Conservation (phyloP, 2,888 invertebrate genomes). For the Heliconius aoede region DNA sequence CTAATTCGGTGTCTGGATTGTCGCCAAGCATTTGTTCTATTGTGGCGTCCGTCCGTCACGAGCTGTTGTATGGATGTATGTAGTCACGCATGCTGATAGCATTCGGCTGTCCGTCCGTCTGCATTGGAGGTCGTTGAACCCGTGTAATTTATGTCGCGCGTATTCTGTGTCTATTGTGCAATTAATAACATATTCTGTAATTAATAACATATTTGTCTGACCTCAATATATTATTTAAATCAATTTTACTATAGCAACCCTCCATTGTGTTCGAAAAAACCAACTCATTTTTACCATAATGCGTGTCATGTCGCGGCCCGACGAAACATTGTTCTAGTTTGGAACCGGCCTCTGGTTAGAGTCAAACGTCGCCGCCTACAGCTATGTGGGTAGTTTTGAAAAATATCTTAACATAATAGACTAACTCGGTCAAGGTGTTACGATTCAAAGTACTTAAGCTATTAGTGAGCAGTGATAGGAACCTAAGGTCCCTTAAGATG, state of each 20-base stretch:
- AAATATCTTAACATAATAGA: slow-evolving; percentile 45
- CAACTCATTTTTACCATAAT: slow-evolving; percentile 29
- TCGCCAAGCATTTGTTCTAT: slow-evolving; percentile 79
- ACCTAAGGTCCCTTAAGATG: slow-evolving; percentile 54
- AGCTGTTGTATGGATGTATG: slow-evolving; percentile 56
- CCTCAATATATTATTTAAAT: slow-evolving; percentile 6
- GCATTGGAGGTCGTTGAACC: slow-evolving; percentile 67
- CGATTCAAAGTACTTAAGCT: slow-evolving; percentile 47
- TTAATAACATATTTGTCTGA: too few species aligned
- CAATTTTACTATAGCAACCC: slow-evolving; percentile 46
- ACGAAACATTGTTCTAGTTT: slow-evolving; percentile 35
- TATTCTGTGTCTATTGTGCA: slow-evolving; percentile 54
- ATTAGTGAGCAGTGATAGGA: slow-evolving; percentile 50
- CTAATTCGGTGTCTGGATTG: slow-evolving; percentile 78
- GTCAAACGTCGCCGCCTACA: slow-evolving; percentile 17
- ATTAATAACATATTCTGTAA: too few species aligned
- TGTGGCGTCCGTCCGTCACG: slow-evolving; percentile 66
- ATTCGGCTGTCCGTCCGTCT: slow-evolving; percentile 46
- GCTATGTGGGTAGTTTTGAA: slow-evolving; percentile 51
- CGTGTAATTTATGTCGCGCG: slow-evolving; percentile 61
- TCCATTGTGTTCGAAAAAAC: slow-evolving; percentile 34
- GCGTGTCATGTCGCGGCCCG: slow-evolving; percentile 23
- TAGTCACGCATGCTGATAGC: slow-evolving; percentile 62
- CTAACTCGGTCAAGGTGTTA: slow-evolving; percentile 67
- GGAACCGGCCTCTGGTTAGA: slow-evolving; percentile 21